Evolutionary conservation across 2,113 vertebrate genomes (phyloP), one percentile per base, ranked within the genome.

Genomic region (Chiloscyllium plagiosum): DNA sequence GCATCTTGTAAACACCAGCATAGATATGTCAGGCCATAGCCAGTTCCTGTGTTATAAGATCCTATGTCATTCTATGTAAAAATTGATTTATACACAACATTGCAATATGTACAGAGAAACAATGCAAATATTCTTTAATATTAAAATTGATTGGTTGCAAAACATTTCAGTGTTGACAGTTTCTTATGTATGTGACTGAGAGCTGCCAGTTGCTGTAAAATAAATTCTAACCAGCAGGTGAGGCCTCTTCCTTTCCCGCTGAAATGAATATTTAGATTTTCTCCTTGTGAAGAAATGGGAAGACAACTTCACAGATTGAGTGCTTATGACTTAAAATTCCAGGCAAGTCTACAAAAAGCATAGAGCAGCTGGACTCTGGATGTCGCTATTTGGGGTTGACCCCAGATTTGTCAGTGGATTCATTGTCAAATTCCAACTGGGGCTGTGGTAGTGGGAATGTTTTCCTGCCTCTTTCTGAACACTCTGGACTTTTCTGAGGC

Each of bases 111-210:
- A 37, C 72, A 47, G 22, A 50, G 68, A 95, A 72, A 72, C 29
- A 37, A 52, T 72, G 70, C 37, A 50, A 37, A 95, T 72, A 95
- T 95, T 72, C 93, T 95, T 95, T 70, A 95, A 95, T 72, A 95
- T 72, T 95, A 95, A 94, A 94, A 70, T 12, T 42, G 69, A 72
- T 50, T 3, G 7, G 68, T 95, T 95, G 24, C 72, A 29, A 95
- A 72, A 72, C 42, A 52, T 42, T 33, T 29, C 72, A 95, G 22
- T 50, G 68, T 70, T 95, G 24, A 12, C 29, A 22, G 47, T 8
- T 94, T 47, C 72, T 94, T 47, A 15, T 22, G 12, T 29, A 10
- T 94, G 29, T 29, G 56, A 56, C 24, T 56, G 50, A 29, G 24
- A 89, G 42, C 22, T 86, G 20, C 42, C 83, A 86, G 29, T 78